Percentiles rank a stretch among this genome's conserved stretches.
phyloP scores from a whole-genome alignment of 2,113 vertebrate species.

The Chitala chitala region DNA sequence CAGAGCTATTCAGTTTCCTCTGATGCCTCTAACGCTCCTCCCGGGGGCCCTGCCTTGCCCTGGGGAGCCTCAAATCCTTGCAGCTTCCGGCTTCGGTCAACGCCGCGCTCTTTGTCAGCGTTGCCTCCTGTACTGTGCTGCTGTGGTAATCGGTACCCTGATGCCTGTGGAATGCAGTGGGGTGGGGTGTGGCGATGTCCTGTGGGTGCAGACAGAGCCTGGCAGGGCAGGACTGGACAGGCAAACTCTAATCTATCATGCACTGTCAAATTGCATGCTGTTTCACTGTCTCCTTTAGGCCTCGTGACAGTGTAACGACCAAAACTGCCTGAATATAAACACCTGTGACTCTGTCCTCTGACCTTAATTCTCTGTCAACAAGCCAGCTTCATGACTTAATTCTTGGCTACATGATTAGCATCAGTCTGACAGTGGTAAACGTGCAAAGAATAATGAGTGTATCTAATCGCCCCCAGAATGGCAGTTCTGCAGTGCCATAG shows the following conservation, averaged over 20 bases:
- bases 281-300: background rate
- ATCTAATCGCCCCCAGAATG: too few relatives aligned
- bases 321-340: too few relatives aligned
- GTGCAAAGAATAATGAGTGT: too few relatives aligned
- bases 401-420: too few relatives aligned
- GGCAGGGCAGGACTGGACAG: conserved; percentile 19
- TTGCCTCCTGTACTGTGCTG: background rate
- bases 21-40: background rate
- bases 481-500: too few relatives aligned
- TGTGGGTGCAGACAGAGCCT: conserved; percentile 17
- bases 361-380: too few relatives aligned
- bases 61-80: background rate
- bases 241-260: conserved; percentile 2
- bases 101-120: background rate
- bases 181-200: conserved; percentile 20
- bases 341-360: too few relatives aligned
- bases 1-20: background rate
- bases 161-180: conserved; percentile 24
- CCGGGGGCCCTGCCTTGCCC: background rate
- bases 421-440: too few relatives aligned
- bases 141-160: conserved; percentile 15
- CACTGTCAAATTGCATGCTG: background rate
- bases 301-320: background rate
- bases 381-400: too few relatives aligned
- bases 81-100: background rate